These are phyloP conservation scores for Gobio gobio DNA, from an alignment of 2,113 vertebrate species.

Conservation along the genomic window DNA sequence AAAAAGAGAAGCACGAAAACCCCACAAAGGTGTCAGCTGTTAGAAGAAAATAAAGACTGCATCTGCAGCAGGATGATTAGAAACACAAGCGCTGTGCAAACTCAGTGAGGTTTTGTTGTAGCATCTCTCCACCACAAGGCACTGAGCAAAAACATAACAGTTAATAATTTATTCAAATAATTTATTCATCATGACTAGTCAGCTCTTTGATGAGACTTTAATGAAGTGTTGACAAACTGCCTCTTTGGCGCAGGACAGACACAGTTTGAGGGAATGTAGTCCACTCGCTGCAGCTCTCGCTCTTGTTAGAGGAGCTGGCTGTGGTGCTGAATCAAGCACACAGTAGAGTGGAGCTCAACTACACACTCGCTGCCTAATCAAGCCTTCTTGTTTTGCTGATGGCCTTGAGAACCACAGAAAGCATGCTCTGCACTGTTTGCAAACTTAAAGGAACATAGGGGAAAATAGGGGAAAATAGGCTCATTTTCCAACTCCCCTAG, in stretches of 20 bases:
- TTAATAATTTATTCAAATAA: conserved; percentile 47
- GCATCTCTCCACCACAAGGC: neutral
- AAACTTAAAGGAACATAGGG: neutral
- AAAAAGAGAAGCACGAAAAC: too few species aligned
- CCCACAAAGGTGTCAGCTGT: neutral
- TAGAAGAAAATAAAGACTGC: neutral
- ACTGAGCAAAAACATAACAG: conserved; percentile 18
- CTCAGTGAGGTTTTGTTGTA: neutral
- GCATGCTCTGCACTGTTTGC: neutral
- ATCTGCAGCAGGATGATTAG: neutral
- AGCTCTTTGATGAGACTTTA: conserved; percentile 39
- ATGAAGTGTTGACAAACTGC: conserved; percentile 34
- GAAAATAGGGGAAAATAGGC: too few species aligned
- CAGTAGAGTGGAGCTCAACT: neutral
- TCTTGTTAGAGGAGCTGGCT: conserved; percentile 18
- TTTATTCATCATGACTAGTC: conserved; percentile 47
- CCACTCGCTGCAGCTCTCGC: neutral
- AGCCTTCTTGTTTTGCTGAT: conserved; percentile 10
- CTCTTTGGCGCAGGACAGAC: conserved; percentile 21
- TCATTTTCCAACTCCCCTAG: too few species aligned
- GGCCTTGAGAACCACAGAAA: neutral
- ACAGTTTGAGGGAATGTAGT: neutral
- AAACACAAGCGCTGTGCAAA: conserved; percentile 1
- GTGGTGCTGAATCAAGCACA: conserved; percentile 46
- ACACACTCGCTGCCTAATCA: neutral